These are phyloP conservation scores for Epinephelus cyanopodus DNA, from an alignment of 2,113 vertebrate species.

Conservation along the genomic window DNA sequence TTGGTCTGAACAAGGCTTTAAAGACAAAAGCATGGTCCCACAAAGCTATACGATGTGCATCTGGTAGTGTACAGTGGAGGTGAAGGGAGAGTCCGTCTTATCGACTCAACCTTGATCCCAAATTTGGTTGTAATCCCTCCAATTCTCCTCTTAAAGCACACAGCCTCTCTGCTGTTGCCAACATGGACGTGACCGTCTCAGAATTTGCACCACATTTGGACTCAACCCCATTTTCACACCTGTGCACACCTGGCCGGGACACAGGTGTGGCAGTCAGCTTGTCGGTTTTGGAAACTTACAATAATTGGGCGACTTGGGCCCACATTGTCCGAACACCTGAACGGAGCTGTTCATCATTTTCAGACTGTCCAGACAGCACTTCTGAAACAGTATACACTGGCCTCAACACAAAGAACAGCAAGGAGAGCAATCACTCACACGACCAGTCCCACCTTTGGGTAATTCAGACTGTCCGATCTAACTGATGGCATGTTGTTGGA, in stretches of 20 bases:
- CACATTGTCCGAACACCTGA: constrained; percentile 33
- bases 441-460: constrained; percentile 32
- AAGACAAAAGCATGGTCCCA: neutral
- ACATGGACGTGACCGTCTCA: neutral
- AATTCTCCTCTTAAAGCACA: neutral
- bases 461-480: constrained; percentile 12
- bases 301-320: constrained; percentile 27
- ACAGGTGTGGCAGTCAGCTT: constrained; percentile 43
- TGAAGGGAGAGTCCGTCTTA: neutral
- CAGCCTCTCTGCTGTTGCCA: neutral
- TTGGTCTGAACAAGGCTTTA: too few relatives aligned
- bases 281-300: constrained; percentile 26
- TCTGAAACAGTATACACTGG: constrained; percentile 9
- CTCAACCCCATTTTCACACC: constrained; percentile 24
- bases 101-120: neutral
- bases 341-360: constrained; percentile 55
- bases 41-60: neutral
- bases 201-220: constrained; percentile 24
- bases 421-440: constrained; percentile 45
- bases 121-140: neutral
- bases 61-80: neutral
- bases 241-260: constrained; percentile 53
- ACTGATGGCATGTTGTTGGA: constrained; percentile 11
- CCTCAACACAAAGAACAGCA: constrained; percentile 27
- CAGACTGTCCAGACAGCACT: constrained; percentile 48